phyloP scores from a whole-genome alignment of 23 tunicate genomes.

The Trididemnum miniatum region DNA sequence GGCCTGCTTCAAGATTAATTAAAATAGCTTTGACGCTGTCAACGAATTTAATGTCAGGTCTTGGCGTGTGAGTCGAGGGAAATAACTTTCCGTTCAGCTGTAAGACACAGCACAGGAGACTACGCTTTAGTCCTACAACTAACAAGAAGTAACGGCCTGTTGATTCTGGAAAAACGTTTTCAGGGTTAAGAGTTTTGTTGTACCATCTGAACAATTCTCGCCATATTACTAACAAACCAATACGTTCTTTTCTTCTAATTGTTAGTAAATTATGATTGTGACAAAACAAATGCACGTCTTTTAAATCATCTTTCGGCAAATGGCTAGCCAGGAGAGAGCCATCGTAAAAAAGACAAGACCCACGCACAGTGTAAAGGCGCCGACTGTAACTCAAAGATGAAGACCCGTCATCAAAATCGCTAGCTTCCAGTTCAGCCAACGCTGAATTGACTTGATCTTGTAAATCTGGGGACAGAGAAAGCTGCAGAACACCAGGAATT shows the following conservation, averaged over 20 bases:
- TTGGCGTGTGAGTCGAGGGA: conserved; percentile 62
- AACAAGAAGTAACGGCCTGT: conserved; percentile 62
- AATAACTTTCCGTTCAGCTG: conserved; percentile 52
- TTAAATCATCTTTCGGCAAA: conserved; percentile 52
- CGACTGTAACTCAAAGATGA: conserved; percentile 27
- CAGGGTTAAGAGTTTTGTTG: neutral
- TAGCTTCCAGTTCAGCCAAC: conserved; percentile 74
- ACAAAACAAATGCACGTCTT: conserved; percentile 56
- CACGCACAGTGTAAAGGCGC: conserved; percentile 61
- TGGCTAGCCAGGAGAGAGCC: conserved; percentile 67
- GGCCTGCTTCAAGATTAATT: conserved; percentile 36
- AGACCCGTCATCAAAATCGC: conserved; percentile 77
- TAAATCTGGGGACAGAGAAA: conserved; percentile 25
- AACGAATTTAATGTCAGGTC: conserved; percentile 58
- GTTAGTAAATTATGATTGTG: conserved; percentile 52
- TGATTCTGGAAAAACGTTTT: conserved; percentile 19
- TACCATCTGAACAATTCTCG: conserved; percentile 63
- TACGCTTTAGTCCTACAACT: conserved; percentile 57
- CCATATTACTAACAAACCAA: conserved; percentile 77
- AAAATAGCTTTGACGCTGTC: conserved; percentile 49
- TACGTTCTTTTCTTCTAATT: conserved; percentile 21
- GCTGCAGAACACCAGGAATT: conserved; percentile 26
- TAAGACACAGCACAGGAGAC: conserved; percentile 42
- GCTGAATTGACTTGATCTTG: conserved; percentile 39
- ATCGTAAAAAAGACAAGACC: conserved; percentile 80